phyloP scores from a whole-genome alignment of 2,888 invertebrate genomes.

The Cyclophora punctaria region DNA sequence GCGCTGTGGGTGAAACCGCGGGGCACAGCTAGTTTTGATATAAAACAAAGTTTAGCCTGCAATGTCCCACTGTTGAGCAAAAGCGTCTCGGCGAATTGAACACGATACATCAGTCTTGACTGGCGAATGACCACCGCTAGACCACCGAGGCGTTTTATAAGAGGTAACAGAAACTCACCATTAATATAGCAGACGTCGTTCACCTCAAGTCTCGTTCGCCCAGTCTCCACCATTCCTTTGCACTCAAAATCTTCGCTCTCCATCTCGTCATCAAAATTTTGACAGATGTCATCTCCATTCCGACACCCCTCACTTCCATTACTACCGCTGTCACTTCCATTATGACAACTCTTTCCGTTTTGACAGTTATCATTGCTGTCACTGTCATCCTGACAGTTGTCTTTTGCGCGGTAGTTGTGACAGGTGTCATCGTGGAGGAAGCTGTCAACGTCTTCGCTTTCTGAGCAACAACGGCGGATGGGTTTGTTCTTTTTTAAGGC shows the following conservation, averaged over 20 bases:
- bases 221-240: slow-evolving; percentile 78
- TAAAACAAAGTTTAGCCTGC: too few relatives aligned
- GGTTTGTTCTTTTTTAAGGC: slow-evolving; percentile 37
- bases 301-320: slow-evolving; percentile 10
- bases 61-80: too few relatives aligned
- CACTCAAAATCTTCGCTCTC: slow-evolving; percentile 38
- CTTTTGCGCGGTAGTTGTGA: slow-evolving; percentile 9
- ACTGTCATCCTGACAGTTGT: slow-evolving; percentile 14
- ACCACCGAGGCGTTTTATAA: too few relatives aligned
- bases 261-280: slow-evolving; percentile 4
- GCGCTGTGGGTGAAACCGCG: too few relatives aligned
- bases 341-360: slow-evolving; percentile 14
- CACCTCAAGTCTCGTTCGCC: slow-evolving; percentile 77
- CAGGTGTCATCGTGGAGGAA: not conserved
- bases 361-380: slow-evolving; percentile 23
- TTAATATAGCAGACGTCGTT: slow-evolving; percentile 96
- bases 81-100: too few relatives aligned
- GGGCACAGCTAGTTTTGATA: too few relatives aligned
- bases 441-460: slow-evolving; percentile 26
- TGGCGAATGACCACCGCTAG: too few relatives aligned
- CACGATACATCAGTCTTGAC: too few relatives aligned
- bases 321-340: slow-evolving; percentile 18
- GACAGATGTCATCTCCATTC: slow-evolving; percentile 2
- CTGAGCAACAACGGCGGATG: slow-evolving; percentile 34
- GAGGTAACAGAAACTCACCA: slow-evolving; percentile 75